Evolutionary conservation across 2,888 invertebrate genomes (phyloP), one percentile per base, ranked within the genome.

Genomic region (Fragum sueziense): DNA sequence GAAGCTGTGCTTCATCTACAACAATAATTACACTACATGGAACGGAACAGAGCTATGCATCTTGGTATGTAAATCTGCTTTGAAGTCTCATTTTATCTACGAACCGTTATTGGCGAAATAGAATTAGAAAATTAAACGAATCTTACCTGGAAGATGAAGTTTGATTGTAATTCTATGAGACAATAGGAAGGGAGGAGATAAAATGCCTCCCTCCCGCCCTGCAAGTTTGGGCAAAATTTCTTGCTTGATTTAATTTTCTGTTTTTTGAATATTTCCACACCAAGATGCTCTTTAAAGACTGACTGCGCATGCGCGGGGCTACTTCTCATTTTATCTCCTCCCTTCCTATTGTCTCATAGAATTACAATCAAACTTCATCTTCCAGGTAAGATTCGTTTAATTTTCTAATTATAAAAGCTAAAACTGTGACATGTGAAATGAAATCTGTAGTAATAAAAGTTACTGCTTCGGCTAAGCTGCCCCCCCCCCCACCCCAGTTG

Each of bases 281-380:
- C 59, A 65, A 65, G 20, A 65, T 65, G 65, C 7, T 34, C 65
- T 65, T 65, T 31, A 65, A 65, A 65, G 20, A 65, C 65, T 65
- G 65, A 54, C 65, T 65, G 65, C 65, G 65, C 65, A 65, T 34
- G 65, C 65, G 65, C 65, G n/a, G 34, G 34, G 65, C 65, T 22
- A 65, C 65, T 33, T 65, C 65, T 65, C 65, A 65, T 65, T 65
- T 65, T 65, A 34, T 65, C 65, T 65, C 65, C 65, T 65, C 65
- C 33, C 68, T 14, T 29, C 25, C 68, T 14, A 59, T 59, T 59
- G 27, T 62, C 67, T 27, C 67, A 68, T 41, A 68, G 47, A 68
- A 68, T 68, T 62, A 62, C 33, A 62, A 62, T 62, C 62, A 62
- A 62, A 62, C 62, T n/a, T 62, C 31, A 33, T 62, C 62, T 62